Conservation (phyloP, 35 echinoderm and acorn worm genomes). For the Apostichopus japonicus region DNA sequence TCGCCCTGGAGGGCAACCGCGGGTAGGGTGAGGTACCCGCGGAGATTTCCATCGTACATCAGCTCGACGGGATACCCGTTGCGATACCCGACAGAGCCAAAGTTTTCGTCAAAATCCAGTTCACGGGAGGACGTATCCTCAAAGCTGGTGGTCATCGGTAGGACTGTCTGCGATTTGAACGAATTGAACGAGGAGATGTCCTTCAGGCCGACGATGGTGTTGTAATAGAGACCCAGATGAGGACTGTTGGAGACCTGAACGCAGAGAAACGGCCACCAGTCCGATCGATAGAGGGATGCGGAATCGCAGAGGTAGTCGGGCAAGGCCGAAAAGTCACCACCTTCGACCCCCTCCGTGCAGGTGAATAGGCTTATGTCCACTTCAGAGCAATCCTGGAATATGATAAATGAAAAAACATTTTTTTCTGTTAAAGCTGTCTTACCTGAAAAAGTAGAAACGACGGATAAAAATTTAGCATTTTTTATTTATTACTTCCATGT, state of each 20-base stretch:
- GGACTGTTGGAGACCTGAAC: conserved; percentile 82
- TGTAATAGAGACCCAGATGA: conserved; percentile 81
- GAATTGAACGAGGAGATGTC: conserved; percentile 64
- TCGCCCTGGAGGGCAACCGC: conserved; percentile 39
- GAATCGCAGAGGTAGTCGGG: conserved; percentile 71
- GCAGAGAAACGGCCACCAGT: conserved; percentile 88
- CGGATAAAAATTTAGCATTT: too few relatives aligned
- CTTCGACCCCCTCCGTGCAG: conserved; percentile 71
- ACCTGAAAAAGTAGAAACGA: too few relatives aligned
- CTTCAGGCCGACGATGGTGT: conserved; percentile 44
- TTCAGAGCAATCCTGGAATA: conserved; percentile 75
- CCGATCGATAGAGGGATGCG: conserved; percentile 62
- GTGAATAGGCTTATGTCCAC: conserved; percentile 68
- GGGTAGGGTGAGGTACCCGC: conserved; percentile 75
- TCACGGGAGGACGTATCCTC: conserved; percentile 64
- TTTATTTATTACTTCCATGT: too few relatives aligned
- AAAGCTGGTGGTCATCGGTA: conserved; percentile 64
- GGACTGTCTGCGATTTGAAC: conserved; percentile 17
- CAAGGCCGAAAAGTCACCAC: conserved; percentile 53
- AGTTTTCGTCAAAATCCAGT: conserved; percentile 54
- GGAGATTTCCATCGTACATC: conserved; percentile 54
- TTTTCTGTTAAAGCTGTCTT: too few relatives aligned
- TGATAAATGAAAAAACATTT: not conserved
- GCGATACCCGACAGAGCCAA: conserved; percentile 41
- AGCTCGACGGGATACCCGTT: conserved; percentile 79